phyloP scores from a whole-genome alignment of 2,888 invertebrate genomes.

The Drosophila ustulata region DNA sequence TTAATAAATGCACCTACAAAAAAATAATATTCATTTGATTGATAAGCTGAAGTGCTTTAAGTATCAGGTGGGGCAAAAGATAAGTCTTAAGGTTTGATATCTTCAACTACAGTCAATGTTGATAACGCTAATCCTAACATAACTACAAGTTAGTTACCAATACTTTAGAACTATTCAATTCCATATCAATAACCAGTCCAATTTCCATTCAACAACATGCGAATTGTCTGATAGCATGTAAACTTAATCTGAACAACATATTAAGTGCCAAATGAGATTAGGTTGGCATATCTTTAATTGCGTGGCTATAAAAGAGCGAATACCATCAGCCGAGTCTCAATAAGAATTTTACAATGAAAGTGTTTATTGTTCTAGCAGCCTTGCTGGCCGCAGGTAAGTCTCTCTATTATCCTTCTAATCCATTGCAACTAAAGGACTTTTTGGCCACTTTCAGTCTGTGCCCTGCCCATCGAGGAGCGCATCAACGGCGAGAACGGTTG shows the following conservation, averaged over 20 bases:
- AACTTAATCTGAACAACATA: slow-evolving; percentile 16
- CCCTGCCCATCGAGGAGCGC: slow-evolving; percentile 49
- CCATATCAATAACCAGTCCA: neutral
- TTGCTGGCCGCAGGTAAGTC: slow-evolving; percentile 49
- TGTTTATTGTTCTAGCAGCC: slow-evolving; percentile 12
- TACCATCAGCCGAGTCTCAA: neutral
- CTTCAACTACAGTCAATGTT: neutral
- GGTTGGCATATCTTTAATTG: neutral
- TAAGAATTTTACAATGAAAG: neutral
- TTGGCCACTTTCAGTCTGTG: slow-evolving; percentile 18
- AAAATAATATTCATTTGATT: neutral
- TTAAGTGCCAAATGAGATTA: slow-evolving; percentile 13
- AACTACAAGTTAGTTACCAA: slow-evolving; percentile 8
- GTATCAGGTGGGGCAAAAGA: neutral
- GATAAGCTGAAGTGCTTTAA: neutral
- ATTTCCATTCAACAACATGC: slow-evolving; percentile 5
- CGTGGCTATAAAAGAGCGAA: slow-evolving; percentile 22
- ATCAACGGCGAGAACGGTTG: slow-evolving; percentile 60
- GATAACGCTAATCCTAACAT: neutral
- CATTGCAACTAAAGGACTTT: neutral
- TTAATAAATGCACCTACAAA: slow-evolving; percentile 11
- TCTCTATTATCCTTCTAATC: neutral
- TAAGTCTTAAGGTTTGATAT: neutral
- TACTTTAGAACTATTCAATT: neutral
- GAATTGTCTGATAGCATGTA: slow-evolving; percentile 6